Conservation (phyloP, 2,113 vertebrate genomes). For the Colaptes auratus region DNA sequence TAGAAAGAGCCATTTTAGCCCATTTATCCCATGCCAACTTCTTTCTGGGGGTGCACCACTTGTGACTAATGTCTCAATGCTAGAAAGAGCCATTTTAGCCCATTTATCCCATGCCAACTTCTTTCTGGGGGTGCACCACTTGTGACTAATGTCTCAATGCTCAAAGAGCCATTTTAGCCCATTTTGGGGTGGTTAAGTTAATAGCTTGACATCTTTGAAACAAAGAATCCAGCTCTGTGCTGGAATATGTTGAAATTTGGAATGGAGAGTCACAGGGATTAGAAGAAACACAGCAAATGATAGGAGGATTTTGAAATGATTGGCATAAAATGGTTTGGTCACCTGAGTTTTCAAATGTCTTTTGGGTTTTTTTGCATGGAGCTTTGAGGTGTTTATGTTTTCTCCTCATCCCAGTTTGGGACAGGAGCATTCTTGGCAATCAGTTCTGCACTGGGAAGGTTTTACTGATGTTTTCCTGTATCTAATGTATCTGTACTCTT, state of each 20-base stretch:
- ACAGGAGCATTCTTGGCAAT: background rate
- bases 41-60: too few species aligned
- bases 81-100: too few species aligned
- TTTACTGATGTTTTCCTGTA: background rate
- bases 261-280: background rate
- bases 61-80: too few species aligned
- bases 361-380: background rate
- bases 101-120: too few species aligned
- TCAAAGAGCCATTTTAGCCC: background rate
- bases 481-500: background rate
- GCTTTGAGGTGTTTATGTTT: background rate
- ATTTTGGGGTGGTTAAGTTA: background rate
- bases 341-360: background rate
- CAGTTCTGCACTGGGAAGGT: background rate
- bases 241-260: background rate
- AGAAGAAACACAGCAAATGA: background rate
- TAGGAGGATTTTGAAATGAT: background rate
- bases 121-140: background rate
- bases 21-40: too few species aligned
- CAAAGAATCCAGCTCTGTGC: background rate
- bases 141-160: background rate
- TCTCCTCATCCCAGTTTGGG: background rate
- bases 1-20: too few species aligned
- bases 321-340: background rate
- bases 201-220: background rate